phyloP scores from a whole-genome alignment of 2,888 invertebrate genomes.

The Heliconius erato region DNA sequence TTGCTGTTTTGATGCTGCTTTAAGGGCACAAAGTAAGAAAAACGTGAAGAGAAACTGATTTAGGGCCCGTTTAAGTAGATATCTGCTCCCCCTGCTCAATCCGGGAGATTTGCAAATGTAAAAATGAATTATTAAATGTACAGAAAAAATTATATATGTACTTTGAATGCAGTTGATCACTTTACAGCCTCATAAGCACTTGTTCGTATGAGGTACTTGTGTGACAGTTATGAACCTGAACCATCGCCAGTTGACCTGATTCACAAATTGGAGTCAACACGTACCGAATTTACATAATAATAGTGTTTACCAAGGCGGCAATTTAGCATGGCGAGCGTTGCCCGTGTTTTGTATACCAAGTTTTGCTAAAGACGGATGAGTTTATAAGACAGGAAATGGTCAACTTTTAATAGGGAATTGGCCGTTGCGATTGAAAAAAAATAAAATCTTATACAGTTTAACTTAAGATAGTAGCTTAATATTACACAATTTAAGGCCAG shows the following conservation, averaged over 20 bases:
- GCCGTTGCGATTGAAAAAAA: neutral
- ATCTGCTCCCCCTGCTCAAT: neutral
- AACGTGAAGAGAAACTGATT: too few species aligned
- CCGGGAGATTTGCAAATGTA: neutral
- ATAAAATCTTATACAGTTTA: neutral
- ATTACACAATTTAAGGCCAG: too few species aligned
- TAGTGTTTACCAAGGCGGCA: slow-evolving; percentile 66
- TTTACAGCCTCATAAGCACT: slow-evolving; percentile 3
- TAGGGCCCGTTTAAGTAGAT: too few species aligned
- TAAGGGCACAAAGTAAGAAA: too few species aligned
- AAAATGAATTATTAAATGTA: neutral
- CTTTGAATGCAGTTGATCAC: slow-evolving; percentile 4
- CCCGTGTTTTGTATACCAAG: slow-evolving; percentile 41
- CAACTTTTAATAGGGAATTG: neutral
- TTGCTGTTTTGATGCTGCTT: too few species aligned
- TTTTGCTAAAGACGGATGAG: slow-evolving; percentile 6
- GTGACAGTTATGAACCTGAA: slow-evolving; percentile 43
- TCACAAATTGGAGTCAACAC: slow-evolving; percentile 61
- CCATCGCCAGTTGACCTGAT: slow-evolving; percentile 46
- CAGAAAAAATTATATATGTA: neutral
- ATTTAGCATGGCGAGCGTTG: slow-evolving; percentile 60
- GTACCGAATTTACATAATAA: slow-evolving; percentile 74
- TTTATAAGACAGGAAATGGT: neutral
- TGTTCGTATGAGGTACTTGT: slow-evolving; percentile 21
- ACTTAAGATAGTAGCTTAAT: too few species aligned